Evolutionary conservation across 1,140 invertebrate species (phyloP).

Genomic region (Pseudomyrmex concolor): DNA sequence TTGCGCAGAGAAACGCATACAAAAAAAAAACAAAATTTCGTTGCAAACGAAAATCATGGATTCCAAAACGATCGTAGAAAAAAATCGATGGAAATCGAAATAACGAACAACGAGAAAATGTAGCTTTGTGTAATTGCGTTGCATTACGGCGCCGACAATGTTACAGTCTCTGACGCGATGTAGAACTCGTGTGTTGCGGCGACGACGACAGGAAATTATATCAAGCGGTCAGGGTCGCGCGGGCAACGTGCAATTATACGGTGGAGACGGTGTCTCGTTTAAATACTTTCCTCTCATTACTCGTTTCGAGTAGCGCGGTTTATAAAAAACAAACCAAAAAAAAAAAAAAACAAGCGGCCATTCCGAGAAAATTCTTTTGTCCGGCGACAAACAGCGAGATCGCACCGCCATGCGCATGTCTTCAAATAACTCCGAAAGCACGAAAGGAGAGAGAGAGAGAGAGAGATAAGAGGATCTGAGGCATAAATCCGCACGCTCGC

Average conservation of each 20-base stretch:
- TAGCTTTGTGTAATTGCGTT: constrained; percentile 7
- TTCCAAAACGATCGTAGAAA: background rate
- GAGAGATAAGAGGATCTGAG: background rate
- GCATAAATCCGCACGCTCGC: constrained; percentile 24
- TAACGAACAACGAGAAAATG: background rate
- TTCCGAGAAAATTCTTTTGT: background rate
- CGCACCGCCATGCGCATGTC: too few relatives aligned
- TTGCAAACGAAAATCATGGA: background rate
- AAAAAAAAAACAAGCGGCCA: too few relatives aligned
- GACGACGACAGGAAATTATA: constrained; percentile 61
- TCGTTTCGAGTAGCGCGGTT: background rate
- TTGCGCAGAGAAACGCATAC: background rate
- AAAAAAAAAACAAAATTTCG: background rate
- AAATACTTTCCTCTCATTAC: background rate
- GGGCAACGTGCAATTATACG: constrained; percentile 39
- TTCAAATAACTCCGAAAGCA: background rate
- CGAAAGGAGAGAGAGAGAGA: background rate
- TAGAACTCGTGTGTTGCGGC: constrained; percentile 14
- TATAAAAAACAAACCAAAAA: background rate
- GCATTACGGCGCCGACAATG: background rate
- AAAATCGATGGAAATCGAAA: background rate
- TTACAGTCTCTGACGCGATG: background rate
- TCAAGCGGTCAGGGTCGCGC: constrained; percentile 37
- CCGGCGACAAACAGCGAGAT: background rate
- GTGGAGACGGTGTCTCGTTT: constrained; percentile 18